Conservation (phyloP, 2,888 invertebrate genomes). For the Oligia latruncula region DNA sequence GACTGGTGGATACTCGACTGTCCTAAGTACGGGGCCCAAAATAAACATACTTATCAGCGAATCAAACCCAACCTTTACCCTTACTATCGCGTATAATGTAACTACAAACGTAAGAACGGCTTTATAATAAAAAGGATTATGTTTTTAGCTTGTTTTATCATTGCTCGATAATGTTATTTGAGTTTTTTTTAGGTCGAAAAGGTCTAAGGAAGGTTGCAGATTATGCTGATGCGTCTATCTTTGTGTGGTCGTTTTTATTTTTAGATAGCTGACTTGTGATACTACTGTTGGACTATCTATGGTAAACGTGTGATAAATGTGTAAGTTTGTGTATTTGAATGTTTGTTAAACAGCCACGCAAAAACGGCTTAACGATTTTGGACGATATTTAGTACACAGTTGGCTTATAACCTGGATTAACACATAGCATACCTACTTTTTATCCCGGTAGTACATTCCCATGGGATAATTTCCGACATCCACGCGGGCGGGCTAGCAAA, state of each 20-base stretch:
- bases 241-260: constrained; percentile 14
- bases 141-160: constrained; percentile 56
- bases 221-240: constrained; percentile 22
- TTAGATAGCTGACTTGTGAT: neutral
- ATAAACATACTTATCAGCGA: constrained; percentile 69
- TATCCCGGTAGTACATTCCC: too few relatives aligned
- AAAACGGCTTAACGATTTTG: too few relatives aligned
- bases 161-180: constrained; percentile 49
- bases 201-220: constrained; percentile 20
- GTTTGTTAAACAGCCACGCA: too few relatives aligned
- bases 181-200: constrained; percentile 36
- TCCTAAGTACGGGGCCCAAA: constrained; percentile 61
- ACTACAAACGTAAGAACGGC: constrained; percentile 57
- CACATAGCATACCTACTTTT: too few relatives aligned
- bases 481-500: too few relatives aligned
- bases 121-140: constrained; percentile 61
- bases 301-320: too few relatives aligned
- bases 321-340: too few relatives aligned
- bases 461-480: too few relatives aligned
- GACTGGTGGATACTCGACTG: constrained; percentile 50
- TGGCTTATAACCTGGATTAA: too few relatives aligned
- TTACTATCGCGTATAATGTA: constrained; percentile 52
- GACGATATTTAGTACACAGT: too few relatives aligned
- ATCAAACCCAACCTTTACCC: constrained; percentile 56
- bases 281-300: neutral